Percentiles rank a stretch among this genome's conserved stretches.
phyloP scores from a whole-genome alignment of 2,888 invertebrate genomes.

The Troides helena region DNA sequence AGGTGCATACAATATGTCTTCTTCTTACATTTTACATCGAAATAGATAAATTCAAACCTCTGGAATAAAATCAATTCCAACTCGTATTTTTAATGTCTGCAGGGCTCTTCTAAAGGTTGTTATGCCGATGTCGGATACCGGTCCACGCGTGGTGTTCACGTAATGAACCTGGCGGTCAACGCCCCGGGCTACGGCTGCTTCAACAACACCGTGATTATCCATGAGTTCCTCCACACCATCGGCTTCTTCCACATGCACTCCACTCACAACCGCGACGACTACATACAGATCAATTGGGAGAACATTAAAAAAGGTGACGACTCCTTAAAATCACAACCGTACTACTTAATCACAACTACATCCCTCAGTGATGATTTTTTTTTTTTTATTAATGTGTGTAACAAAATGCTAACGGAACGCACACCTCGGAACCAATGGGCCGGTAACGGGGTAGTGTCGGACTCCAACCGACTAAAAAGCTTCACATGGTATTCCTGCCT shows the following conservation, averaged over 20 bases:
- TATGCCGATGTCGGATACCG: conserved; percentile 68
- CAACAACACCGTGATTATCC: conserved; percentile 84
- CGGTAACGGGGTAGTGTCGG: too few relatives aligned
- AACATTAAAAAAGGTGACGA: conserved; percentile 80
- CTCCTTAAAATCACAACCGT: neutral
- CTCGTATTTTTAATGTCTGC: neutral
- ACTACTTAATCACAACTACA: neutral
- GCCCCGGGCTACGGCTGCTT: conserved; percentile 77
- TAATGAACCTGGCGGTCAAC: conserved; percentile 72
- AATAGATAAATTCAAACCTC: neutral
- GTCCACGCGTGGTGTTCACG: conserved; percentile 61
- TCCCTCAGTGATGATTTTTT: too few relatives aligned
- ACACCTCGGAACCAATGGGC: too few relatives aligned
- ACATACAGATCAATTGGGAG: conserved; percentile 84
- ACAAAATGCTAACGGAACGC: too few relatives aligned
- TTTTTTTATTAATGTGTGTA: too few relatives aligned
- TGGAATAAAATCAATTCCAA: too few relatives aligned
- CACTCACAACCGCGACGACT: conserved; percentile 62
- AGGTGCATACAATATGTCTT: too few relatives aligned
- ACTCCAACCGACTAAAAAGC: too few relatives aligned
- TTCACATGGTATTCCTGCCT: too few relatives aligned
- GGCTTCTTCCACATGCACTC: conserved; percentile 75
- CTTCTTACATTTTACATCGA: neutral
- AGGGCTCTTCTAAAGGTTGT: conserved; percentile 47
- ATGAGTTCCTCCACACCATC: conserved; percentile 83